Evolutionary conservation across 2,888 invertebrate genomes (phyloP).

Genomic region (Yponomeuta evonymella): DNA sequence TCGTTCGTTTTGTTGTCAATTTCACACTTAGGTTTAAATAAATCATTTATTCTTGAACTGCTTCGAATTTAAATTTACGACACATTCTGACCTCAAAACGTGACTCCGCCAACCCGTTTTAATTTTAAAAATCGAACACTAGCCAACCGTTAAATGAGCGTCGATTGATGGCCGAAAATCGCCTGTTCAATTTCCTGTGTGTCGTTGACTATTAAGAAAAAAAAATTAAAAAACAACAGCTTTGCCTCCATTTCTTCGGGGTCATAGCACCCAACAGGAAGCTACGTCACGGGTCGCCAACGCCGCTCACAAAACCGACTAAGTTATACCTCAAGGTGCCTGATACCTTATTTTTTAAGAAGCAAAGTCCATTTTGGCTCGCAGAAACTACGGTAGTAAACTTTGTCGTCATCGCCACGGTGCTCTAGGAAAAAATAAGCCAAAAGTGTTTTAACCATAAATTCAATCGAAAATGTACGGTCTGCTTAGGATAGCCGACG

Average conservation of each 20-base stretch:
- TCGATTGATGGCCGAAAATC: constrained; percentile 43
- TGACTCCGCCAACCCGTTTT: constrained; percentile 13
- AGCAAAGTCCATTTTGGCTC: neutral
- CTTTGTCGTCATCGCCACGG: neutral
- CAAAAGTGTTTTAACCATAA: neutral
- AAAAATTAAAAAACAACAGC: constrained; percentile 39
- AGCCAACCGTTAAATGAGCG: constrained; percentile 61
- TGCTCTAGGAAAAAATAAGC: neutral
- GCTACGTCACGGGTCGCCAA: constrained; percentile 67
- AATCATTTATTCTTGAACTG: neutral
- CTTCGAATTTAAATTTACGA: neutral
- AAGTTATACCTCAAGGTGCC: neutral
- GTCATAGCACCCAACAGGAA: constrained; percentile 75
- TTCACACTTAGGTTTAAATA: neutral
- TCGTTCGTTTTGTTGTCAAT: neutral
- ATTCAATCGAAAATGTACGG: neutral
- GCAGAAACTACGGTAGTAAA: neutral
- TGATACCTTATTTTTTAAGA: neutral
- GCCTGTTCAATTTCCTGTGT: constrained; percentile 59
- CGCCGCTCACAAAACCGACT: constrained; percentile 55
- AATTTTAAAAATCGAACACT: constrained; percentile 32
- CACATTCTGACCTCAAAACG: neutral
- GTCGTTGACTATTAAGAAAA: constrained; percentile 53
- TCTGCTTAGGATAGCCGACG: neutral
- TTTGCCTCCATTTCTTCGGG: constrained; percentile 64